Evolutionary conservation across 2,888 invertebrate species (phyloP), one percentile per base, ranked within the genome.

Genomic region (Dynastes maya): DNA sequence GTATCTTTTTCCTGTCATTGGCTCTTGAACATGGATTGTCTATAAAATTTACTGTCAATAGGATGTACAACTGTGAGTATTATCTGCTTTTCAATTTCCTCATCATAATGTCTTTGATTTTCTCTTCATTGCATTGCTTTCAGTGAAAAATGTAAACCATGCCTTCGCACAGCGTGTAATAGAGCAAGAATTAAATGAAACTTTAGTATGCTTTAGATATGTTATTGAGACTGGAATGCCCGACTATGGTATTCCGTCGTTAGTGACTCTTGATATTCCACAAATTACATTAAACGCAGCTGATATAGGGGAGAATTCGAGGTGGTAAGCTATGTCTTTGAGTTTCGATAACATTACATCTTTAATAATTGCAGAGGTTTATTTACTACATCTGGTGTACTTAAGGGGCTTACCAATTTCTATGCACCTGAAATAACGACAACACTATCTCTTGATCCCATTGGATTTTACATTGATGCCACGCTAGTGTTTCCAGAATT

Each of bases 391-490:
- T 68, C 13, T 11, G 72, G 78, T 27, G 61, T 53, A n/a, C 29
- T 77, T 22, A 51, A 53, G 22, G 80, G 80, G 9, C 72, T 80
- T 13, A 74, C 80, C 0, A 65, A 61, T n/a, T 78, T 80, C 29
- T 64, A 76, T 27, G 37, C 76, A 16, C 53, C 72, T 4, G 76
- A 71, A 9, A 49, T 77, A 29, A 67, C 11, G 0, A 71, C 75
- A 40, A 37, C 71, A 6, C 29, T 78, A 16, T 40, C 67, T 51
- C 40, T 78, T 4, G 53, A 53, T 22, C 74, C 77, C 2, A 16
- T 76, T 29, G 76, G 67, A 45, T 67, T 72, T 45, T 16, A 22
- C n/a, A 11, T 78, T 6, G 77, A 78, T 22, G 40, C 76, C 22
- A 74, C 49, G 2, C n/a, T 80, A 8, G 49, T 68, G 13, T 71